Evolutionary conservation across 2,797 vertebrate species (phyloP), one percentile per base, ranked within the genome.

Genomic region (Gymnothorax javanicus): DNA sequence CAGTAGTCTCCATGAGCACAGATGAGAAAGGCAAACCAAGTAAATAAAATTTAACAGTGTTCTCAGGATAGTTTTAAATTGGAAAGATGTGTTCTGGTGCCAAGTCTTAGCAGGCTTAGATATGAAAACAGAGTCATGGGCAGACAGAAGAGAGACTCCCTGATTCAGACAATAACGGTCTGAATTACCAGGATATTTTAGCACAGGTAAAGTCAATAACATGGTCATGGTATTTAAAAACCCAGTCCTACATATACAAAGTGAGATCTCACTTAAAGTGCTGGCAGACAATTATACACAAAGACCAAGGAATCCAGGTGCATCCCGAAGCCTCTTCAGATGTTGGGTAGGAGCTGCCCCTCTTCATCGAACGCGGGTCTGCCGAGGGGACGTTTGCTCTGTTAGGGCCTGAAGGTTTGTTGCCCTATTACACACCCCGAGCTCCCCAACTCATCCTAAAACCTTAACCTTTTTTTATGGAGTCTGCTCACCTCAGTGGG

Each of bases 341-440:
- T 23, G n/a, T 23, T 79, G 82, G 86, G 84, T 64, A 83, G 90
- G 89, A 87, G 91, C 85, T 81, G 67, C 56, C 60, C 13, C 82
- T 33, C 23, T 60, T 64, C 75, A 79, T 89, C 81, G 81, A 88
- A 90, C 93, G 91, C 89, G 91, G 83, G 87, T 88, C 57, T 86
- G 89, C 94, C 88, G 91, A 89, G 73, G 87, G 87, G 88, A 84
- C 86, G 84, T 90, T 90, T 90, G 86, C 89, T 91, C 3, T 87
- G 86, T 87, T 52, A 59, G 8, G 52, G 60, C 73, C 73, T 62
- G 3, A 5, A 58, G 85, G 85, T 75, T 73, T 79, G 56, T 50
- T 86, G 85, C 60, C 71, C 43, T 25, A 60, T 86, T 85, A 25
- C 27, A 56, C 67, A 25, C 81, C 79, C 73, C 6, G 20, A 6